Evolutionary conservation across 2,797 vertebrate species (phyloP).

Genomic region (Leptodactylus fallax): DNA sequence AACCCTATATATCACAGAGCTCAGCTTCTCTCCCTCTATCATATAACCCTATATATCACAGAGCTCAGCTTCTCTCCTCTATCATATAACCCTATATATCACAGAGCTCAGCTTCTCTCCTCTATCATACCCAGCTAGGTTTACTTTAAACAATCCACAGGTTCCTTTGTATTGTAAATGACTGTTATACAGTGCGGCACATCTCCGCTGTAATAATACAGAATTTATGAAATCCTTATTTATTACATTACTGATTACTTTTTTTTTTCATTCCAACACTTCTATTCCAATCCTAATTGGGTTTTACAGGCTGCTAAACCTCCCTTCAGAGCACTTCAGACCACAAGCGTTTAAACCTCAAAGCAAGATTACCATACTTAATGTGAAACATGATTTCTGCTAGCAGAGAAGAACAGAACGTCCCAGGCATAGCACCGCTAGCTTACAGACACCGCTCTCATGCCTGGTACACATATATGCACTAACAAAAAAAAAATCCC

Average conservation of each 20-base stretch:
- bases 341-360: slow-evolving; percentile 12
- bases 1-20: too few species aligned
- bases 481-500: not conserved
- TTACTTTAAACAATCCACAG: too few species aligned
- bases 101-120: too few species aligned
- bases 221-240: not conserved
- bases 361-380: not conserved
- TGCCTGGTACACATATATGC: slow-evolving; percentile 4
- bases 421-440: not conserved
- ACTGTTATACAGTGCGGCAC: too few species aligned
- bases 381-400: not conserved
- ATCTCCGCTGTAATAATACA: not conserved
- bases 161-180: too few species aligned
- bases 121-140: too few species aligned
- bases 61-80: too few species aligned
- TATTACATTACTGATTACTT: not conserved
- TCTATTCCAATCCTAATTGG: slow-evolving; percentile 7
- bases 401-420: not conserved
- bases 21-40: too few species aligned
- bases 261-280: not conserved
- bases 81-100: too few species aligned
- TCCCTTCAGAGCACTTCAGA: not conserved
- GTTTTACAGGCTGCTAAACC: not conserved
- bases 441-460: not conserved
- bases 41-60: too few species aligned